phyloP scores from a whole-genome alignment of 2,797 vertebrate species.

The Toxotes lorentzi region DNA sequence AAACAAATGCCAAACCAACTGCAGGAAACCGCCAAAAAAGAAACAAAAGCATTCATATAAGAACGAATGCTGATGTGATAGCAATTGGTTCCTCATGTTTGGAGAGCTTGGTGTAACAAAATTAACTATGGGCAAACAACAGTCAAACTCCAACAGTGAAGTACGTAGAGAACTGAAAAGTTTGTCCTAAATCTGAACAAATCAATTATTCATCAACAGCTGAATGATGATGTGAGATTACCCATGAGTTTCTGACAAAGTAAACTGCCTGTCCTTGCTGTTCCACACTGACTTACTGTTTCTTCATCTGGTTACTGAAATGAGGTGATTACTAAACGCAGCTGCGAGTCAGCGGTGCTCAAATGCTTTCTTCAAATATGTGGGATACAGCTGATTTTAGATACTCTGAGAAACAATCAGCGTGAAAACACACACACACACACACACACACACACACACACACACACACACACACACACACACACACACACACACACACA shows the following conservation, averaged over 20 bases:
- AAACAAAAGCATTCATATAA: constrained; percentile 26
- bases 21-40: constrained; percentile 17
- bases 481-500: neutral
- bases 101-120: constrained; percentile 12
- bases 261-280: neutral
- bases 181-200: neutral
- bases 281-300: neutral
- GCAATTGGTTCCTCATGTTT: constrained; percentile 14
- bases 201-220: neutral
- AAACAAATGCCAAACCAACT: constrained; percentile 2
- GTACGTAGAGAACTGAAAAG: neutral
- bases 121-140: constrained; percentile 4
- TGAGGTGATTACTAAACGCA: neutral
- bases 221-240: neutral
- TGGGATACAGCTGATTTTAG: neutral
- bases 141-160: constrained; percentile 6
- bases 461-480: too few species aligned
- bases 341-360: neutral
- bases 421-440: neutral
- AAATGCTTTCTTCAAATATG: neutral
- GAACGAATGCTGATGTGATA: constrained; percentile 24
- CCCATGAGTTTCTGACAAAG: neutral
- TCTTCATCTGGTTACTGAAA: neutral
- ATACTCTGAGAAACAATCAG: neutral
- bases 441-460: too few species aligned